Evolutionary conservation across 2,888 invertebrate genomes (phyloP), one percentile per base, ranked within the genome.

Genomic region (Auanema freiburgensis): DNA sequence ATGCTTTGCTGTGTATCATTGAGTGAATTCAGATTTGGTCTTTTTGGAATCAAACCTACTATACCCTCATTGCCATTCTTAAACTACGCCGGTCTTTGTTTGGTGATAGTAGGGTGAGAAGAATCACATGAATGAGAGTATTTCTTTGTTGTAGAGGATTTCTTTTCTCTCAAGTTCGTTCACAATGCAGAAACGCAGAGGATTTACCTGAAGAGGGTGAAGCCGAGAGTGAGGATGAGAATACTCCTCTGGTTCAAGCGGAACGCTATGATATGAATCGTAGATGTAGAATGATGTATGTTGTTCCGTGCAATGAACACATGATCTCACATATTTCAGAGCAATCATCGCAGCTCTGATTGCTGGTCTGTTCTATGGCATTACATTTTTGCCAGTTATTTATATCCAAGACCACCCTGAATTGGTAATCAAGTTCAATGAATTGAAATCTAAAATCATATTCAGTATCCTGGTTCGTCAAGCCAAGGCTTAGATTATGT

Each of bases 341-440:
- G 87, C 86, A 23, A 72, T 84, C 18, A 53, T 69, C 1, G 69
- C 85, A 51, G 84, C 86, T 1, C 63, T 86, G 1, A 54, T 85
- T 23, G 85, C 86, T 42, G 87, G 87, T 5, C 44, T 84, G 2
- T 75, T 85, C 52, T 87, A 85, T 77, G 87, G 86, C n/a, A 69
- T 85, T 43, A 84, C 83, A 50, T 87, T 87, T 77, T 83, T 83
- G 33, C 87, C 87, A 2, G 84, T 86, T 21, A 84, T 85, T 43
- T 86, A 87, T 74, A 81, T 86, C 14, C 84, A 86, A 69, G 84
- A 86, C 57, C 63, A 77, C 65, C 69, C 71, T 11, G 70, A 69
- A 50, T 10, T 59, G 53, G 76, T 76, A 24, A 50, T n/a, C n/a
- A n/a, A n/a, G n/a, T n/a, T n/a, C n/a, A n/a, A n/a, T n/a, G n/a